These are phyloP conservation scores for Scolopax mira DNA, from an alignment of 2,113 vertebrate species.

Conservation along the genomic window DNA sequence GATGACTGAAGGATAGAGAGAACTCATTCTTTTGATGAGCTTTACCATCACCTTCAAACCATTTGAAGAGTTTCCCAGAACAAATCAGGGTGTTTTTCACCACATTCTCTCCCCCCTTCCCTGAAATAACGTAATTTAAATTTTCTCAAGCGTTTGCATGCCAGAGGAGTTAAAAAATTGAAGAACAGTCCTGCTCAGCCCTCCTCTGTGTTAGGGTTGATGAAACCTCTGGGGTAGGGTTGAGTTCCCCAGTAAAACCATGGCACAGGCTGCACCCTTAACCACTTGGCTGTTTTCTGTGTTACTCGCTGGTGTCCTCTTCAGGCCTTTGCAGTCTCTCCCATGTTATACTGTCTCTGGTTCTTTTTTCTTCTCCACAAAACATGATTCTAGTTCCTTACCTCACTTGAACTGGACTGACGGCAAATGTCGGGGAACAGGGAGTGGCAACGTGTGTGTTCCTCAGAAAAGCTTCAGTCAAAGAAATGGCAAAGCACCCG, in stretches of 20 bases:
- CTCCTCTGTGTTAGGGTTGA: too few species aligned
- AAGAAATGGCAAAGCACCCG: too few species aligned
- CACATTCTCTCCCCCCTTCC: neutral
- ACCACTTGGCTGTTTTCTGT: neutral
- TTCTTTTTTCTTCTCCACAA: neutral
- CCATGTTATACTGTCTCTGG: neutral
- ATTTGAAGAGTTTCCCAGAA: neutral
- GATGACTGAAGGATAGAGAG: neutral
- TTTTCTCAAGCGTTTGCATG: neutral
- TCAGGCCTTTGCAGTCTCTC: neutral
- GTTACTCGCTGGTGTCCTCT: neutral
- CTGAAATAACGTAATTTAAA: neutral
- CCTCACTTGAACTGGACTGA: neutral
- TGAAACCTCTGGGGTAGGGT: too few species aligned
- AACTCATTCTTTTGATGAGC: neutral
- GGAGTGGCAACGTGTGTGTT: fast-evolving
- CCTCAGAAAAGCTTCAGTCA: neutral
- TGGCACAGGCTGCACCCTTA: neutral
- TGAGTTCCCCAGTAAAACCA: neutral
- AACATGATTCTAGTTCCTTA: neutral
- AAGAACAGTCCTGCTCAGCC: neutral
- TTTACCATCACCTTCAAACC: too few species aligned
- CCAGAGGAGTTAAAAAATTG: neutral
- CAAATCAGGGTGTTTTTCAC: neutral
- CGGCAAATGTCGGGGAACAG: neutral